These are phyloP conservation scores for Zaprionus inermis DNA, from an alignment of 1,140 invertebrate genomes.

Conservation along the genomic window DNA sequence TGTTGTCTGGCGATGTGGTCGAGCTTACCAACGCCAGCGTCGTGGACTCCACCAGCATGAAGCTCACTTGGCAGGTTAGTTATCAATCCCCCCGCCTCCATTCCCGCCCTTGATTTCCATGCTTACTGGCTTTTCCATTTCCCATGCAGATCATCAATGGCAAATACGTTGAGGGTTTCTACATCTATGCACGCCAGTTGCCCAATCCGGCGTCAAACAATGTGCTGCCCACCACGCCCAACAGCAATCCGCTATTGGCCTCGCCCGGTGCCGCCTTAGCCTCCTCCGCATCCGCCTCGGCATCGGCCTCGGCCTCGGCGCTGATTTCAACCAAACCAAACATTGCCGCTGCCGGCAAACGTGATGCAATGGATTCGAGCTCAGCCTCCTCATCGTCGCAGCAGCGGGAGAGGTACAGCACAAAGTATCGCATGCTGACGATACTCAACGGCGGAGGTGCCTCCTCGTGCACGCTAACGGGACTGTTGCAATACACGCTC, in stretches of 20 bases:
- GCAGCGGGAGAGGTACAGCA: conserved; percentile 59
- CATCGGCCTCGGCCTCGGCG: conserved; percentile 71
- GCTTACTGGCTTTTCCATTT: conserved; percentile 24
- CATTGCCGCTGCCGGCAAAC: conserved; percentile 82
- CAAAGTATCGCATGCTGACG: conserved; percentile 87
- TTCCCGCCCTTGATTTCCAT: conserved; percentile 1
- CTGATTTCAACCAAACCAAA: conserved; percentile 84
- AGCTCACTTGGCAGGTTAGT: conserved; percentile 92
- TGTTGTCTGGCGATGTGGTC: conserved; percentile 90
- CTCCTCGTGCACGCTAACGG: conserved; percentile 88
- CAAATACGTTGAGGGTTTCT: conserved; percentile 88
- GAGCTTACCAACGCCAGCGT: conserved; percentile 92
- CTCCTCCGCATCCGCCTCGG: conserved; percentile 35
- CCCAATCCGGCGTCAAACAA: conserved; percentile 70
- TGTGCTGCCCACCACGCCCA: conserved; percentile 46
- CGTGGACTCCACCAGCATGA: conserved; percentile 92
- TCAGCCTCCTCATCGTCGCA: neutral
- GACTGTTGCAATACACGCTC: conserved; percentile 88
- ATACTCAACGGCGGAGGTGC: conserved; percentile 87
- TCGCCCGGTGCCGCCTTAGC: conserved; percentile 2
- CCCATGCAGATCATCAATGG: conserved; percentile 86
- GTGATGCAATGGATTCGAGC: conserved; percentile 63
- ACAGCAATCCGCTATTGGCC: conserved; percentile 69
- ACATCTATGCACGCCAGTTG: conserved; percentile 85
- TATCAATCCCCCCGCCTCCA: neutral